Conservation (phyloP, 2,888 invertebrate species). For the Galeopsomyia nigrocyanea region DNA sequence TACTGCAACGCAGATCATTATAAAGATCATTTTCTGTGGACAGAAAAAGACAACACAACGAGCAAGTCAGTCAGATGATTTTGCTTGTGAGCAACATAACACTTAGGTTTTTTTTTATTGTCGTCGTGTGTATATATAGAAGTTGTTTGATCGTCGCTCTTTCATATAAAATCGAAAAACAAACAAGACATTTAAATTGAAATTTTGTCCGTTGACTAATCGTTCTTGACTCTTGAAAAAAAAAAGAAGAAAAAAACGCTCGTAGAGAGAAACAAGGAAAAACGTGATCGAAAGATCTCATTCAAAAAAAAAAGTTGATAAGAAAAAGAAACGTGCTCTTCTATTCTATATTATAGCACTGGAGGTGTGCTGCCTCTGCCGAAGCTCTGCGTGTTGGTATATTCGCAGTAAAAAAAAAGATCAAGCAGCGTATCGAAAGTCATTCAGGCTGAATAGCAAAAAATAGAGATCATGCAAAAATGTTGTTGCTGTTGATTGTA, state of each 20-base stretch:
- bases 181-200: neutral
- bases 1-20: slow-evolving; percentile 67
- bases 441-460: neutral
- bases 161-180: neutral
- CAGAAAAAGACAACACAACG: slow-evolving; percentile 48
- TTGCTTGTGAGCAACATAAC: slow-evolving; percentile 15
- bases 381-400: slow-evolving; percentile 45
- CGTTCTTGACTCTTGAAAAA: neutral
- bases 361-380: slow-evolving; percentile 48
- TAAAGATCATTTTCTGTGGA: slow-evolving; percentile 68
- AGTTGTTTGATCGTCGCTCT: too few relatives aligned
- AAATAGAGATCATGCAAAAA: slow-evolving; percentile 22
- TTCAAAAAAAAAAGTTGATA: slow-evolving; percentile 11
- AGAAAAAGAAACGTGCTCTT: slow-evolving; percentile 38
- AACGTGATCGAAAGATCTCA: neutral
- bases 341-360: slow-evolving; percentile 21
- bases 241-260: neutral
- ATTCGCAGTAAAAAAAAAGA: slow-evolving; percentile 21
- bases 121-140: slow-evolving; percentile 7
- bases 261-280: neutral
- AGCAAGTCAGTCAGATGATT: slow-evolving; percentile 38
- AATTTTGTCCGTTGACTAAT: too few relatives aligned
- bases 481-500: slow-evolving; percentile 11
- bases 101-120: slow-evolving; percentile 4
- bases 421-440: slow-evolving; percentile 13